A percentile compares a stretch with the other conserved stretches of the same genome.
phyloP scores from a whole-genome alignment of 2,888 invertebrate genomes.

The Scrobipalpa atriplicella region DNA sequence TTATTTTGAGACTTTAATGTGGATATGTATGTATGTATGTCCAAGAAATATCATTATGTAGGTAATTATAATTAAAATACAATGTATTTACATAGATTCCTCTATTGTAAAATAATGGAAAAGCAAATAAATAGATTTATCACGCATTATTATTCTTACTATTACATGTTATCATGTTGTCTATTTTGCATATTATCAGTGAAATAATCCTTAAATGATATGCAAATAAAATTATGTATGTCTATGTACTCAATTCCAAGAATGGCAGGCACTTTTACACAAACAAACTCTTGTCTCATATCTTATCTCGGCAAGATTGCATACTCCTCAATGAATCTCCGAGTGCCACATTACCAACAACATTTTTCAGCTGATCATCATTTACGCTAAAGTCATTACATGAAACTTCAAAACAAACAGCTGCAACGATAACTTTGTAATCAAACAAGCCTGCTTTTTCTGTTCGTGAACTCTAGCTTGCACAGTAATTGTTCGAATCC shows the following conservation, averaged over 20 bases:
- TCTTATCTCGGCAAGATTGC: slow-evolving; percentile 22
- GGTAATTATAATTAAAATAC: too few relatives aligned
- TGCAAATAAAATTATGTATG: not conserved
- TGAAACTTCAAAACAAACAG: not conserved
- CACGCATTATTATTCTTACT: too few relatives aligned
- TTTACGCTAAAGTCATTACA: not conserved
- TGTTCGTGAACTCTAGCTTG: not conserved
- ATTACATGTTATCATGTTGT: too few relatives aligned
- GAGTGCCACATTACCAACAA: not conserved
- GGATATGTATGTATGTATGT: too few relatives aligned
- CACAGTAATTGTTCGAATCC: not conserved
- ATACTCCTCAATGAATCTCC: slow-evolving; percentile 22
- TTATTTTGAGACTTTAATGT: too few relatives aligned
- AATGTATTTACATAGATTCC: too few relatives aligned
- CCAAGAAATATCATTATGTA: too few relatives aligned
- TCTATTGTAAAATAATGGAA: too few relatives aligned
- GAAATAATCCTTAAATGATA: not conserved
- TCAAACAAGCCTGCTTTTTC: not conserved
- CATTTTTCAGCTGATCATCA: not conserved
- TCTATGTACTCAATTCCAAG: not conserved
- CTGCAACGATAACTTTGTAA: slow-evolving; percentile 10
- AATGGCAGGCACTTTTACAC: slow-evolving; percentile 12
- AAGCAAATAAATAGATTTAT: too few relatives aligned
- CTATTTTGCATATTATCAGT: too few relatives aligned
- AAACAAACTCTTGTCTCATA: slow-evolving; percentile 18